These are phyloP conservation scores for Amphimallon solstitiale DNA, from an alignment of 2,888 invertebrate species.

Conservation along the genomic window DNA sequence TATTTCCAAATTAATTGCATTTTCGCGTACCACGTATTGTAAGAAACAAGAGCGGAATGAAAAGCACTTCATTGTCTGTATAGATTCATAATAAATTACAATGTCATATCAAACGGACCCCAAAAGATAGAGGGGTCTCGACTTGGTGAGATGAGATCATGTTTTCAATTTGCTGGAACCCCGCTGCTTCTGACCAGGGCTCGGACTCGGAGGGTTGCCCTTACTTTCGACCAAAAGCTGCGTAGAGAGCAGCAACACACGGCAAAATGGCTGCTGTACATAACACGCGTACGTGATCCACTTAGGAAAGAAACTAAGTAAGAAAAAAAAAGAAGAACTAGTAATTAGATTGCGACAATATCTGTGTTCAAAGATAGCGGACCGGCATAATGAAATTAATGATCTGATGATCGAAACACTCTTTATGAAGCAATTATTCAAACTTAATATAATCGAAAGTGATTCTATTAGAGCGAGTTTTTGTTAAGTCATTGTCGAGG, in stretches of 20 bases:
- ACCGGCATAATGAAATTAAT: slow-evolving; percentile 39
- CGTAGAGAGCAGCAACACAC: slow-evolving; percentile 11
- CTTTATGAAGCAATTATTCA: slow-evolving; percentile 60
- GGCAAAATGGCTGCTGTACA: slow-evolving; percentile 36
- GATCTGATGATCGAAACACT: slow-evolving; percentile 39
- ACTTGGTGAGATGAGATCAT: slow-evolving; percentile 53
- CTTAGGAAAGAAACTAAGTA: slow-evolving; percentile 7
- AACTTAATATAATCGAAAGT: slow-evolving; percentile 62
- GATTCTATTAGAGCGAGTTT: slow-evolving; percentile 61
- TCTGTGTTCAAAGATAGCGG: slow-evolving; percentile 23
- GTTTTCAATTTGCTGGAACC: slow-evolving; percentile 59
- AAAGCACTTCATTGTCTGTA: slow-evolving; percentile 33
- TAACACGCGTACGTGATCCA: slow-evolving; percentile 23
- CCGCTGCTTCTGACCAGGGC: slow-evolving; percentile 54
- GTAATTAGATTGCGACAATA: slow-evolving; percentile 37
- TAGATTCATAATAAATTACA: slow-evolving; percentile 39
- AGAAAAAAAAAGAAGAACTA: neutral
- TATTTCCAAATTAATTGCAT: slow-evolving; percentile 28
- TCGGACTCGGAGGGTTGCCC: slow-evolving; percentile 42
- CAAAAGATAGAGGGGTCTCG: slow-evolving; percentile 34
- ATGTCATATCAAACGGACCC: slow-evolving; percentile 37
- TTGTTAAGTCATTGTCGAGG: slow-evolving; percentile 56
- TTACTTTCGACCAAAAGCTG: slow-evolving; percentile 6
- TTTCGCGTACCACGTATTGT: slow-evolving; percentile 13
- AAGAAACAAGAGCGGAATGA: slow-evolving; percentile 32